Conservation (phyloP, 1,140 invertebrate species). For the Drosophila pseudoananassae region DNA sequence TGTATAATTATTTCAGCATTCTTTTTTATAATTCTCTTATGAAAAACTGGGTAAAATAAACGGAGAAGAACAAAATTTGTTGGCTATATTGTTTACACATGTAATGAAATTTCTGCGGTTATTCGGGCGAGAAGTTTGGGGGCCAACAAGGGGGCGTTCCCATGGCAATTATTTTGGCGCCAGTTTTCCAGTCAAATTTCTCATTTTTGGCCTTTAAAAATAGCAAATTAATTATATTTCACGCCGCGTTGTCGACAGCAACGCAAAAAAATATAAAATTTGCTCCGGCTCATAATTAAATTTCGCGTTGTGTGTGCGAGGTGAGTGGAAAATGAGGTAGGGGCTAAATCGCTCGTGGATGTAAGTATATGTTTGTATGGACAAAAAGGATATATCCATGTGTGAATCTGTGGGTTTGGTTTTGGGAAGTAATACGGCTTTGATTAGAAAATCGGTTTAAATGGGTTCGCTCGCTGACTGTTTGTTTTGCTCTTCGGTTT, state of each 20-base stretch:
- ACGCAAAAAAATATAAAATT: slow-evolving; percentile 19
- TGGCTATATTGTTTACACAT: slow-evolving; percentile 65
- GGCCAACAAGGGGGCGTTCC: slow-evolving; percentile 1
- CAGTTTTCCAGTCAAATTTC: slow-evolving; percentile 51
- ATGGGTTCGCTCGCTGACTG: slow-evolving; percentile 32
- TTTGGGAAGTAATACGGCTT: slow-evolving; percentile 58
- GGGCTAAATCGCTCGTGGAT: slow-evolving; percentile 1
- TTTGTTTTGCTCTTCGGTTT: slow-evolving; percentile 5
- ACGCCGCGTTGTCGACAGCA: slow-evolving; percentile 23
- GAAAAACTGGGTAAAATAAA: slow-evolving; percentile 8
- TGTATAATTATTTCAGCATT: slow-evolving; percentile 30
- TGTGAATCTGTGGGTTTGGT: slow-evolving; percentile 16
- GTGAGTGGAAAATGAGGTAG: not conserved
- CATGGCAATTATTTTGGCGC: slow-evolving; percentile 47
- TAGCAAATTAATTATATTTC: slow-evolving; percentile 67
- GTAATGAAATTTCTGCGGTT: slow-evolving; percentile 74
- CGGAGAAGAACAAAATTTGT: slow-evolving; percentile 38
- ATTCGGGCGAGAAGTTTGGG: slow-evolving; percentile 24
- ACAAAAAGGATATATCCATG: slow-evolving; percentile 2
- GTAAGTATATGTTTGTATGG: not conserved
- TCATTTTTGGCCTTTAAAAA: slow-evolving; percentile 54
- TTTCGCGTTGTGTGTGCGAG: slow-evolving; percentile 38
- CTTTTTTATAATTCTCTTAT: slow-evolving; percentile 11
- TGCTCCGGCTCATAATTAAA: slow-evolving; percentile 63
- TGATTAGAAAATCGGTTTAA: slow-evolving; percentile 81